Evolutionary conservation across 2,797 vertebrate genomes (phyloP).

Genomic region (Lepus townsendii): DNA sequence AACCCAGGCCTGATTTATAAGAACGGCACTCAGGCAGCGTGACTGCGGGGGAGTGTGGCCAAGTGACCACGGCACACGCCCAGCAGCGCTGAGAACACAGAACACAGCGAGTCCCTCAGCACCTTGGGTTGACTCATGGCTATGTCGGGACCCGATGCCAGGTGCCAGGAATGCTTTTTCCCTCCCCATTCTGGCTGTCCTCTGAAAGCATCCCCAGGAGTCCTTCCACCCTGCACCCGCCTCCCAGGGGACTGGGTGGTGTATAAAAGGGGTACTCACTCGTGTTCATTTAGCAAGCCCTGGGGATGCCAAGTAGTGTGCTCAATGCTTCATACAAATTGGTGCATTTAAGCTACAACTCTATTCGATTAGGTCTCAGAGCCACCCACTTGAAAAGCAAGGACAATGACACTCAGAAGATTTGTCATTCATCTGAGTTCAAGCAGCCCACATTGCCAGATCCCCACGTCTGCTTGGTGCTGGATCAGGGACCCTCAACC

Average conservation of each 20-base stretch:
- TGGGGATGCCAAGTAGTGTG: neutral
- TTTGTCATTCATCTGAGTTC: neutral
- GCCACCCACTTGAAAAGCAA: neutral
- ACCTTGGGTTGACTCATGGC: conserved; percentile 77
- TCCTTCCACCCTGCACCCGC: neutral
- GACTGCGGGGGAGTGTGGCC: conserved; percentile 58
- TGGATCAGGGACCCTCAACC: neutral
- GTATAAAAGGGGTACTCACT: neutral
- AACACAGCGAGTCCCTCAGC: conserved; percentile 72
- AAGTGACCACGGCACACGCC: conserved; percentile 73
- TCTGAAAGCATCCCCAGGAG: neutral
- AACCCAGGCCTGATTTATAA: conserved; percentile 68
- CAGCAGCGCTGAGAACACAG: conserved; percentile 50
- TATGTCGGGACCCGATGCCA: conserved; percentile 47
- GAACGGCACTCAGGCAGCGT: conserved; percentile 54
- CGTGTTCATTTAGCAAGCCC: neutral
- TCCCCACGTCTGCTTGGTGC: neutral
- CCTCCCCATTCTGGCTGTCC: neutral
- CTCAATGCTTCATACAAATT: neutral
- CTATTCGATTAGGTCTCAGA: neutral
- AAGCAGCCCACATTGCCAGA: neutral
- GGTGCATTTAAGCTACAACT: neutral
- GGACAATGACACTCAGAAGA: conserved; percentile 11
- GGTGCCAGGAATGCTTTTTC: conserved; percentile 60
- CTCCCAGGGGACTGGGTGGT: neutral